These are phyloP conservation scores for Corythornis madagascariensis DNA, from an alignment of 2,113 vertebrate genomes.

Conservation along the genomic window DNA sequence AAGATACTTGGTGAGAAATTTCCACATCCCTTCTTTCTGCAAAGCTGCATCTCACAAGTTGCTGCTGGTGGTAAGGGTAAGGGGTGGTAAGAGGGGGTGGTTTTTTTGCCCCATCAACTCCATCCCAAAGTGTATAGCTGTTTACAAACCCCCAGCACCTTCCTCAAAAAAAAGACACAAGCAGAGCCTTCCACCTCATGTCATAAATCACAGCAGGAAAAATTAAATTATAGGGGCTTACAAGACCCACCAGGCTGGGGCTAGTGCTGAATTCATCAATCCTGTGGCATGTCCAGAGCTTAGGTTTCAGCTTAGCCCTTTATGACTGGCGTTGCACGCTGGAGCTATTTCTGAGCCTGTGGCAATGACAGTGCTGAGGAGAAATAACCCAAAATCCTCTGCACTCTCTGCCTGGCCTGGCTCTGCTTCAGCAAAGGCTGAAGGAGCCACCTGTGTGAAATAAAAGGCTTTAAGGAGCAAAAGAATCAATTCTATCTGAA, in stretches of 20 bases:
- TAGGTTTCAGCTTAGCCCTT: neutral
- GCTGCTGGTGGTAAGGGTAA: neutral
- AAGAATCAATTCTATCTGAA: neutral
- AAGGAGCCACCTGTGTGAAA: neutral
- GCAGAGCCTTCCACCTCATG: neutral
- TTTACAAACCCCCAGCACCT: neutral
- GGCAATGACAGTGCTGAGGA: neutral
- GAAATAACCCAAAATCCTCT: neutral
- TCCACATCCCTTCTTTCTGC: neutral
- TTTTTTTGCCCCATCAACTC: neutral
- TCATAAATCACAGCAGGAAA: conserved; percentile 4
- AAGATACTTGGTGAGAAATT: neutral
- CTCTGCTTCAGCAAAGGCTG: neutral
- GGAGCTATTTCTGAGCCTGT: neutral
- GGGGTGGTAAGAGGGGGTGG: neutral
- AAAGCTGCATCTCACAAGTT: neutral
- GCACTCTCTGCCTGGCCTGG: neutral
- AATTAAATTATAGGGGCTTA: neutral
- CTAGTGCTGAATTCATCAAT: neutral
- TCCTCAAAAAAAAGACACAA: neutral
- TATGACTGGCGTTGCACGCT: rapidly evolving
- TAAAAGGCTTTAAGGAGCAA: neutral
- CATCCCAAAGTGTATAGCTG: neutral
- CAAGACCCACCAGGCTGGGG: neutral
- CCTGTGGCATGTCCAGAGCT: neutral